A percentile compares a stretch with the other conserved stretches of the same genome.
Conservation (phyloP, 2,797 vertebrate species). For the Phataginus tricuspis region DNA sequence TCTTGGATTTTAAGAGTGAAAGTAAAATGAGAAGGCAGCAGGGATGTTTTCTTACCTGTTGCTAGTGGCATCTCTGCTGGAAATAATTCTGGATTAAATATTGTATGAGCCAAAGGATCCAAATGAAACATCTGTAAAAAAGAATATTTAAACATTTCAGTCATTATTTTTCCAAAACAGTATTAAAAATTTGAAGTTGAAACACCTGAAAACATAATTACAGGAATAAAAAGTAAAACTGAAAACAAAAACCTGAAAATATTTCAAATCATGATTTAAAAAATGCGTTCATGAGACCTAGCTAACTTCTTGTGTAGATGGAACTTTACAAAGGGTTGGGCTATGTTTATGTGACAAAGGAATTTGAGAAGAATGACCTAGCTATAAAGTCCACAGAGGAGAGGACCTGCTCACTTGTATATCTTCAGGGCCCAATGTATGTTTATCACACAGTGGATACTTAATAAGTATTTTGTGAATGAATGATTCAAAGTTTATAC, state of each 20-base stretch:
- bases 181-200: neutral
- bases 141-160: constrained; percentile 54
- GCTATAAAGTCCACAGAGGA: neutral
- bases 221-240: neutral
- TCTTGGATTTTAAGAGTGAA: neutral
- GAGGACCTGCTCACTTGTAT: neutral
- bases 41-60: constrained; percentile 81
- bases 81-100: constrained; percentile 86
- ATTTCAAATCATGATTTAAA: neutral
- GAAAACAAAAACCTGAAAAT: constrained; percentile 26
- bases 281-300: neutral
- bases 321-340: neutral
- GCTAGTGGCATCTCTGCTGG: constrained; percentile 83
- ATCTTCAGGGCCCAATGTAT: neutral
- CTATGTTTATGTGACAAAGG: neutral
- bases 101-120: constrained; percentile 80
- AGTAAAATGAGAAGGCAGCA: constrained; percentile 46
- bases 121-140: constrained; percentile 85
- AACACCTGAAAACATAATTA: neutral
- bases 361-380: neutral
- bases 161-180: neutral
- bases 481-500: neutral
- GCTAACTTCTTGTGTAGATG: neutral
- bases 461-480: neutral
- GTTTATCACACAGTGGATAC: neutral